phyloP scores from a whole-genome alignment of 2,797 vertebrate species.

The Alosa sapidissima region DNA sequence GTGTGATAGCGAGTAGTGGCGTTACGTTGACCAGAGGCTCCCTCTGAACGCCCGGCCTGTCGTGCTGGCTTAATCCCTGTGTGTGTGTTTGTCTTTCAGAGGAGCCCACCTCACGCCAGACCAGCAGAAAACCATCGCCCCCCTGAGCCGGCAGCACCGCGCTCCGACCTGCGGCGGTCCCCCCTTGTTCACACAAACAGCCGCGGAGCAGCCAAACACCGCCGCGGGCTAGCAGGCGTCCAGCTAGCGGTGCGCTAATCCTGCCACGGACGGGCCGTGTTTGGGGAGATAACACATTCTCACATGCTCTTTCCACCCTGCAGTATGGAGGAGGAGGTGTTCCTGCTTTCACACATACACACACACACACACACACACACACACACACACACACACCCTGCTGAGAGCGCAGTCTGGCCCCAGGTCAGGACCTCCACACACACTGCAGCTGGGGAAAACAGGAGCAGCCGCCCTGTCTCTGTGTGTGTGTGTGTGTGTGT shows the following conservation, averaged over 20 bases:
- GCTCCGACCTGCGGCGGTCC: background rate
- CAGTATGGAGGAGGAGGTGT: background rate
- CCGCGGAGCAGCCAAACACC: background rate
- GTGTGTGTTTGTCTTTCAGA: background rate
- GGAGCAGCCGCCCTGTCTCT: background rate
- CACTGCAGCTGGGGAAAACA: background rate
- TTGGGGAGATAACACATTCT: constrained; percentile 9
- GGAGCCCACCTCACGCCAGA: background rate
- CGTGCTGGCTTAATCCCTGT: background rate
- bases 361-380: background rate
- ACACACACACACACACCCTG: background rate
- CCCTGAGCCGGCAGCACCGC: background rate
- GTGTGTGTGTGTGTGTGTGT: background rate
- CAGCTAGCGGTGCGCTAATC: background rate
- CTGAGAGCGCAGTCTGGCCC: background rate
- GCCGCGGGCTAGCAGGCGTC: background rate
- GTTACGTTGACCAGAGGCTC: background rate
- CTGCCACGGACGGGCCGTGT: background rate
- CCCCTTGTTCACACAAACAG: background rate
- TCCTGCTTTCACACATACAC: background rate
- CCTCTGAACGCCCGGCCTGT: background rate
- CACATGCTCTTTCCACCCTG: background rate
- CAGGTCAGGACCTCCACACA: constrained; percentile 6
- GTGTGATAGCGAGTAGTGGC: background rate
- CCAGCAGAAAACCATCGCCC: background rate